These are phyloP conservation scores for Tachypleus tridentatus DNA, from an alignment of 1,140 invertebrate genomes.

Conservation along the genomic window DNA sequence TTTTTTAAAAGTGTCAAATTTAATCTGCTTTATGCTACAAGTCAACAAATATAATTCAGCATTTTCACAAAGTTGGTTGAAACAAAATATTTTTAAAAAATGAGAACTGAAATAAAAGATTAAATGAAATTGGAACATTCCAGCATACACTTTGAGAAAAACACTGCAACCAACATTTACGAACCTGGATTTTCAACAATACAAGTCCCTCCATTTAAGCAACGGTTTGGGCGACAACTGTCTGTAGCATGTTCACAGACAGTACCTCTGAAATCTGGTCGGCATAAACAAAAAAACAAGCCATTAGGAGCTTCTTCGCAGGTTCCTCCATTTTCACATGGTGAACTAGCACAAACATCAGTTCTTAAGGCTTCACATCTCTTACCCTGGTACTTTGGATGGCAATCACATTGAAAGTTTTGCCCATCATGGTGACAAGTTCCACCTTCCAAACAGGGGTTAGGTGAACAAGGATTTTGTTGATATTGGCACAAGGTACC, in stretches of 20 bases:
- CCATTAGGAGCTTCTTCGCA: constrained; percentile 74
- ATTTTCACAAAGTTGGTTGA: too few species aligned
- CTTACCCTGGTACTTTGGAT: constrained; percentile 58
- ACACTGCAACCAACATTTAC: too few species aligned
- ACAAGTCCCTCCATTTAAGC: constrained; percentile 68
- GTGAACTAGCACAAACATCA: constrained; percentile 66
- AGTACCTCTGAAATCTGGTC: constrained; percentile 74
- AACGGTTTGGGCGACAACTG: constrained; percentile 80
- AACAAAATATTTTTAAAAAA: too few species aligned
- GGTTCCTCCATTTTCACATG: constrained; percentile 77
- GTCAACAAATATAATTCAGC: too few species aligned
- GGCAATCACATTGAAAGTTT: constrained; percentile 70
- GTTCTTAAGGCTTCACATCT: constrained; percentile 67
- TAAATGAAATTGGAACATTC: neutral
- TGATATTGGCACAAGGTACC: constrained; percentile 61
- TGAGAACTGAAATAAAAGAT: too few species aligned
- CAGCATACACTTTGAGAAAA: neutral
- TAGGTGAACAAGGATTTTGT: constrained; percentile 78
- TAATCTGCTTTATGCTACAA: too few species aligned
- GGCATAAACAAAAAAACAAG: constrained; percentile 78
- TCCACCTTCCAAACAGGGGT: constrained; percentile 67
- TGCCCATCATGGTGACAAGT: constrained; percentile 66
- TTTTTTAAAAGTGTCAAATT: too few species aligned
- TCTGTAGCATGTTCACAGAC: constrained; percentile 73
- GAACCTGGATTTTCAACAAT: constrained; percentile 40